Conservation (phyloP, 2,797 vertebrate genomes). For the Rachycentron canadum region DNA sequence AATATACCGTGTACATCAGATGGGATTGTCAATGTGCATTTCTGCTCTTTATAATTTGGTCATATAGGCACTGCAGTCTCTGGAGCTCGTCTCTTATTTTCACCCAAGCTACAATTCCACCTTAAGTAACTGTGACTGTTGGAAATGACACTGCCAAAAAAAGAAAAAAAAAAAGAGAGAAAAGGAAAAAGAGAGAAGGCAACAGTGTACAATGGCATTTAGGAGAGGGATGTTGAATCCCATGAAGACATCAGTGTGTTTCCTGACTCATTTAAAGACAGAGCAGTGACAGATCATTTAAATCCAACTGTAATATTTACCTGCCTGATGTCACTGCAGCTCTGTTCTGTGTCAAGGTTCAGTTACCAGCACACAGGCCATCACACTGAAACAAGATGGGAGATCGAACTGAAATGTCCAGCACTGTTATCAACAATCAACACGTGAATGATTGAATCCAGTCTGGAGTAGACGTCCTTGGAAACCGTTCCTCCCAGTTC, state of each 20-base stretch:
- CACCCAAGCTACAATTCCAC: neutral
- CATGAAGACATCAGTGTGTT: neutral
- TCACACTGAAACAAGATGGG: neutral
- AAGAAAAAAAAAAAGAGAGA: neutral
- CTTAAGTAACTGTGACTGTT: neutral
- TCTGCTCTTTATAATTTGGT: neutral
- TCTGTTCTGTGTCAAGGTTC: neutral
- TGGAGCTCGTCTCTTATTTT: conserved; percentile 7
- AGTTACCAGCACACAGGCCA: neutral
- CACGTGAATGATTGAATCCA: neutral
- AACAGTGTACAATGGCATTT: neutral
- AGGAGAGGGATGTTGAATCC: neutral
- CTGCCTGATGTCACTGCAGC: neutral
- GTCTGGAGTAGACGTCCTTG: neutral
- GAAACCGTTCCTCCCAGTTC: neutral
- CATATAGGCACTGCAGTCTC: neutral
- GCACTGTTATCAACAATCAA: neutral
- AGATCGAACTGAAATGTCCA: neutral
- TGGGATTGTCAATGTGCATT: neutral
- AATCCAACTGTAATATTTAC: neutral
- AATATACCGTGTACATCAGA: neutral
- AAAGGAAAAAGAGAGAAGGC: neutral
- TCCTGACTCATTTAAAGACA: conserved; percentile 6
- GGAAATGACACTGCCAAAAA: conserved; percentile 13
- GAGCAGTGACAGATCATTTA: conserved; percentile 4